phyloP scores from a whole-genome alignment of 2,888 invertebrate genomes.

The Lymantria monacha region DNA sequence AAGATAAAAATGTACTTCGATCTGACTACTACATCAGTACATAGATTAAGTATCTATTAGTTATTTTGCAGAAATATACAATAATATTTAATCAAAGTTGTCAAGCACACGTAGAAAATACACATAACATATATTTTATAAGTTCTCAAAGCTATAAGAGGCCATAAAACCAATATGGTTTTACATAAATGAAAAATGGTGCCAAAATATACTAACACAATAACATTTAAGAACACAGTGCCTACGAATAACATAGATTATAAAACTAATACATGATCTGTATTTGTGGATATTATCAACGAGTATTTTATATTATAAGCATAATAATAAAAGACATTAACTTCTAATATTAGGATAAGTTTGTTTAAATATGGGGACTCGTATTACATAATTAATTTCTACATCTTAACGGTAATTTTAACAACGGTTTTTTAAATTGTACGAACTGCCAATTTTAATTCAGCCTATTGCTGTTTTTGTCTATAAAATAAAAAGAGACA shows the following conservation, averaged over 20 bases:
- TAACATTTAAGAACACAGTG: slow-evolving; percentile 28
- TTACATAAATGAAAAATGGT: slow-evolving; percentile 30
- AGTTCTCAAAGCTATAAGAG: slow-evolving; percentile 22
- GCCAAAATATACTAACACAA: slow-evolving; percentile 32
- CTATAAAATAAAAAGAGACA: too few species aligned
- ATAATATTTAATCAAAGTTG: too few species aligned
- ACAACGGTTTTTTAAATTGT: too few species aligned
- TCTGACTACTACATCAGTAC: too few species aligned
- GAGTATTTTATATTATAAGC: slow-evolving; percentile 21
- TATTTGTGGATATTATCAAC: slow-evolving; percentile 31
- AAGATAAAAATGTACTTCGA: too few species aligned
- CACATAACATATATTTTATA: neutral
- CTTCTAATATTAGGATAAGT: slow-evolving; percentile 42
- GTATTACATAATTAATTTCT: neutral
- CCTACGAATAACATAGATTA: slow-evolving; percentile 21
- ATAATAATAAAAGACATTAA: slow-evolving; percentile 61
- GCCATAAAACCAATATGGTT: slow-evolving; percentile 24
- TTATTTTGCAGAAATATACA: too few species aligned
- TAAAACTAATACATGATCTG: slow-evolving; percentile 36
- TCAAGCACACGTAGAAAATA: too few species aligned
- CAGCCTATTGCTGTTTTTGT: too few species aligned
- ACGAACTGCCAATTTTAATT: too few species aligned
- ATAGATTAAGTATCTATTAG: too few species aligned
- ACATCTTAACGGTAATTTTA: too few species aligned
- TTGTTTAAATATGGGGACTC: slow-evolving; percentile 24